Conservation (phyloP, 2,797 vertebrate species). For the Gymnoscopelus braueri region DNA sequence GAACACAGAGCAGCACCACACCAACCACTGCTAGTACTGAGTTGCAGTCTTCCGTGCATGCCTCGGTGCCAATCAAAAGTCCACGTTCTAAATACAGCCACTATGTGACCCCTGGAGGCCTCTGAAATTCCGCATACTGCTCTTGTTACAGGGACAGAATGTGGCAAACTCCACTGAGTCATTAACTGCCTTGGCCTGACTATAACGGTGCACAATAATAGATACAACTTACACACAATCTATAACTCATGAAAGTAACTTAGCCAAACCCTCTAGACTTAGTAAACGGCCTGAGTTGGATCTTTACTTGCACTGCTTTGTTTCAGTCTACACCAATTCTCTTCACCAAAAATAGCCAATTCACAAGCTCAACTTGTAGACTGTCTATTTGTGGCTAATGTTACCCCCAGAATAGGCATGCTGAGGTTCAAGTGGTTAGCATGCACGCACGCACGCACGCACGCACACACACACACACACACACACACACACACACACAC, state of each 20-base stretch:
- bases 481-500: not conserved
- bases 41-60: conserved; percentile 43
- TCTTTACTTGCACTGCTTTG: too few species aligned
- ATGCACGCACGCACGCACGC: not conserved
- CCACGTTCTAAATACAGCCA: conserved; percentile 76
- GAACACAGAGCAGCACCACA: not conserved
- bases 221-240: conserved; percentile 4
- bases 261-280: not conserved
- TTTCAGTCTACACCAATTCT: too few species aligned
- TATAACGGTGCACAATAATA: conserved; percentile 19
- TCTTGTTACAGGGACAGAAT: conserved; percentile 75
- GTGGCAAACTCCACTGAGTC: conserved; percentile 47
- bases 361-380: too few species aligned
- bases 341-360: too few species aligned
- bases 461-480: not conserved
- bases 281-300: too few species aligned
- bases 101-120: conserved; percentile 65
- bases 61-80: conserved; percentile 72
- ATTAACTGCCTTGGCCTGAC: conserved; percentile 27
- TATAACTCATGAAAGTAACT: not conserved
- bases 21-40: conserved; percentile 12
- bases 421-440: too few species aligned
- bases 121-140: conserved; percentile 60
- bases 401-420: too few species aligned
- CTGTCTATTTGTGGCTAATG: too few species aligned